phyloP scores from a whole-genome alignment of 2,113 vertebrate genomes.

The Crotalus horridus region DNA sequence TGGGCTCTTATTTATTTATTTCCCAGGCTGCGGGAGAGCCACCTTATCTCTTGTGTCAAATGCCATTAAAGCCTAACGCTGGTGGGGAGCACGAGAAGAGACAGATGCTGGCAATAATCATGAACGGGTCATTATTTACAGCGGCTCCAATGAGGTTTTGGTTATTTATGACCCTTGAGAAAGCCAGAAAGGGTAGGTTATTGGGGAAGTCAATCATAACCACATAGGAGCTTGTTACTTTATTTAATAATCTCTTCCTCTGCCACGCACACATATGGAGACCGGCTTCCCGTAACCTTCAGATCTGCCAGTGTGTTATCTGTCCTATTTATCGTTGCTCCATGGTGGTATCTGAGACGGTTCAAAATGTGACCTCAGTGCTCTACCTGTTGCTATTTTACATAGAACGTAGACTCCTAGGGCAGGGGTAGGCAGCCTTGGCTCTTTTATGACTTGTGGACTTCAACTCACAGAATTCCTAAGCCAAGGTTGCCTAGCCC shows the following conservation, averaged over 20 bases:
- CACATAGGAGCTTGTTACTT: neutral
- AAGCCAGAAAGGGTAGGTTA: neutral
- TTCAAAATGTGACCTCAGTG: neutral
- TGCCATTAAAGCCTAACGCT: constrained; percentile 51
- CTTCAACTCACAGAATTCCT: no score
- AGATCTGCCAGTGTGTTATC: neutral
- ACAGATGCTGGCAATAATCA: constrained; percentile 57
- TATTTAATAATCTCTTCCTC: constrained; percentile 5
- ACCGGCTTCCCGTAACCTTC: neutral
- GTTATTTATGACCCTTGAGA: constrained; percentile 53
- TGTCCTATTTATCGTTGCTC: neutral
- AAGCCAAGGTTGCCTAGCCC: no score
- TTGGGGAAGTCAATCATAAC: neutral
- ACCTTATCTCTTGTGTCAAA: constrained; percentile 62
- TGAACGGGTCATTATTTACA: constrained; percentile 57
- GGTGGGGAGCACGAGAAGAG: neutral
- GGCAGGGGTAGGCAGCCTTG: no score
- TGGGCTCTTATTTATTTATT: constrained; percentile 59
- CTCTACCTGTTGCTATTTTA: neutral
- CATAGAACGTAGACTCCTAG: neutral
- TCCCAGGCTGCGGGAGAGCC: constrained; percentile 33
- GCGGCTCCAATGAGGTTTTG: constrained; percentile 37
- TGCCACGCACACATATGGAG: neutral
- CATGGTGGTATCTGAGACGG: neutral
- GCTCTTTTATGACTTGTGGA: no score